A percentile compares a stretch with the other conserved stretches of the same genome.
phyloP scores from a whole-genome alignment of 2,888 invertebrate species.

The Mesorhabditis sp. region DNA sequence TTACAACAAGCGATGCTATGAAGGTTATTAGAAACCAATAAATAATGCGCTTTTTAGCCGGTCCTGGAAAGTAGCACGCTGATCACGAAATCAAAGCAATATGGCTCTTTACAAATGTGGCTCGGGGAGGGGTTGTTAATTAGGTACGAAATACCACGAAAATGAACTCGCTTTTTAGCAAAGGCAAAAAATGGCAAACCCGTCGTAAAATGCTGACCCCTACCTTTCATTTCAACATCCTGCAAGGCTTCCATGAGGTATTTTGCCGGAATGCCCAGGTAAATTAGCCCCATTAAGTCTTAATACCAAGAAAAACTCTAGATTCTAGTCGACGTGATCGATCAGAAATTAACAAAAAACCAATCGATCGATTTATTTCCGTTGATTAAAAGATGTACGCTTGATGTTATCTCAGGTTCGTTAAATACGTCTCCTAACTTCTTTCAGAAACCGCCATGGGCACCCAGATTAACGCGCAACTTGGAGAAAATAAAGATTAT shows the following conservation, averaged over 20 bases:
- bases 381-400: slow-evolving; percentile 61
- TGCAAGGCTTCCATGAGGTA: slow-evolving; percentile 59
- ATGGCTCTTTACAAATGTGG: slow-evolving; percentile 60
- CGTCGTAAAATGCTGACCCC: slow-evolving; percentile 63
- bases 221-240: slow-evolving; percentile 63
- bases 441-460: slow-evolving; percentile 39
- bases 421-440: slow-evolving; percentile 9
- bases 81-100: slow-evolving; percentile 59
- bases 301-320: slow-evolving; percentile 5
- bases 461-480: slow-evolving; percentile 29
- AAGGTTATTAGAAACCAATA: slow-evolving; percentile 16
- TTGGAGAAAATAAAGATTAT: slow-evolving; percentile 28
- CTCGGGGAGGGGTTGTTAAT: slow-evolving; percentile 62
- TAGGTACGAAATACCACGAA: slow-evolving; percentile 37
- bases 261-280: slow-evolving; percentile 40
- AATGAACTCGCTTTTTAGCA: slow-evolving; percentile 46
- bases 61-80: slow-evolving; percentile 52
- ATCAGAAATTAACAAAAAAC: slow-evolving; percentile 26
- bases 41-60: slow-evolving; percentile 13
- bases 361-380: slow-evolving; percentile 60
- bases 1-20: slow-evolving; percentile 25
- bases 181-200: slow-evolving; percentile 61
- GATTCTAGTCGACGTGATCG: slow-evolving; percentile 13
- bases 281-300: background rate
- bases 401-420: slow-evolving; percentile 60